A percentile compares a stretch with the other conserved stretches of the same genome.
Evolutionary conservation across 2,888 invertebrate species (phyloP).

Genomic region (Amblyteles armatorius): DNA sequence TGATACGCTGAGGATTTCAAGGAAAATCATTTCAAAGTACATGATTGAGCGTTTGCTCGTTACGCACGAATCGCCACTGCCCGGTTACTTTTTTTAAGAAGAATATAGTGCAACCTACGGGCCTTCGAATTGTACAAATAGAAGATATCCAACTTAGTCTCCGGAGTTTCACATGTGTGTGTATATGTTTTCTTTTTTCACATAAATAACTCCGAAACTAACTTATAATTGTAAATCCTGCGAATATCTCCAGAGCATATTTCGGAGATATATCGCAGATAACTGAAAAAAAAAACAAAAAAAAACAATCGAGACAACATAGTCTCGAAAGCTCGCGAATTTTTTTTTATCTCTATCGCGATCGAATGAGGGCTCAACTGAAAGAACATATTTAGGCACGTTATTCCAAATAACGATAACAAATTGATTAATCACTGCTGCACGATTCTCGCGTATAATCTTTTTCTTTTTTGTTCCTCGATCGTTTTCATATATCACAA

Average conservation of each 20-base stretch:
- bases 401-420: slow-evolving; percentile 57
- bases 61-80: slow-evolving; percentile 59
- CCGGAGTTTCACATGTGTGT: slow-evolving; percentile 38
- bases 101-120: slow-evolving; percentile 79
- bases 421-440: slow-evolving; percentile 62
- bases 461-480: slow-evolving; percentile 34
- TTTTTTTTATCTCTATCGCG: slow-evolving; percentile 2
- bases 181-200: slow-evolving; percentile 21
- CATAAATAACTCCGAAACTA: slow-evolving; percentile 27
- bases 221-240: slow-evolving; percentile 30
- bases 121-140: slow-evolving; percentile 65
- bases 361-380: slow-evolving; percentile 20
- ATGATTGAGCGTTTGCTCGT: slow-evolving; percentile 16
- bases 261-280: slow-evolving; percentile 33
- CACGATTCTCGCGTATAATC: slow-evolving; percentile 54
- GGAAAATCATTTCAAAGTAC: slow-evolving; percentile 52
- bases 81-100: slow-evolving; percentile 80
- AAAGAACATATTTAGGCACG: slow-evolving; percentile 61
- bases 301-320: slow-evolving; percentile 26
- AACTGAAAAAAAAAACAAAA: slow-evolving; percentile 46
- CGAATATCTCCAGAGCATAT: slow-evolving; percentile 49
- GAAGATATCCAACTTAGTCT: slow-evolving; percentile 12
- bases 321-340: slow-evolving; percentile 26
- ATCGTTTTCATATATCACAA: slow-evolving; percentile 4
- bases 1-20: slow-evolving; percentile 38